Base-by-base conservation (phyloP, 1,140 invertebrate species). In the Psilanteris sp. region DNA sequence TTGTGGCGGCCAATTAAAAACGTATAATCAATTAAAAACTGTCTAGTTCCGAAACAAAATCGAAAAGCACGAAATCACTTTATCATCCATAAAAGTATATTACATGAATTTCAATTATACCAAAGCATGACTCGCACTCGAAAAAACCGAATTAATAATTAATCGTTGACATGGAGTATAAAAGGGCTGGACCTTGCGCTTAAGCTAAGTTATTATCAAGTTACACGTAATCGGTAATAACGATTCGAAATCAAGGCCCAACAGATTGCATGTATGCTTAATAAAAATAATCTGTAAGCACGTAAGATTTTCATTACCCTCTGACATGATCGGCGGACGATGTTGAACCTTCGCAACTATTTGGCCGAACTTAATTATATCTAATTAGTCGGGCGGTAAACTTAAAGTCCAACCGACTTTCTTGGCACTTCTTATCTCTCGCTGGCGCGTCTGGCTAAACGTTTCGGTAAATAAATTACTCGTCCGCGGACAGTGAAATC, bases 311-410 rank as follows among this genome's bases (percentile, higher is more conserved):
- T 79, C 77, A 81, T 83, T 83, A 81, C 77, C 66, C 62, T 68
- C 39, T 71, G 61, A 64, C 67, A 57, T 61, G 66, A 64, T 67
- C 66, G 64, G 70, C 77, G 77, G 72, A 80, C 75, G 81, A 59
- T 31, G 18, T 10, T 7, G 48, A 41, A 61, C 67, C 31, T 29
- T 43, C 55, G 39, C 26, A 52, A 34, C 34, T 46, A 46, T 43
- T 61, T 39, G 64, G 55, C 72, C 75, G 71, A 71, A 78, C 73
- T 77, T 84, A 83, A 85, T 85, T 84, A 83, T 55, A 70, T 29
- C 78, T 82, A 83, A 85, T 85, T 84, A 84, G 76, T 75, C 73
- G 50, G 68, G 55, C 68, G 46, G 59, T 78, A 57, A 79, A 46
- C 41, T 72, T 29, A 77, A 66, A 61, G 41, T 29, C 26, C 41